These are phyloP conservation scores for Tangara arthus DNA, from an alignment of 2,797 vertebrate genomes.

Conservation along the genomic window DNA sequence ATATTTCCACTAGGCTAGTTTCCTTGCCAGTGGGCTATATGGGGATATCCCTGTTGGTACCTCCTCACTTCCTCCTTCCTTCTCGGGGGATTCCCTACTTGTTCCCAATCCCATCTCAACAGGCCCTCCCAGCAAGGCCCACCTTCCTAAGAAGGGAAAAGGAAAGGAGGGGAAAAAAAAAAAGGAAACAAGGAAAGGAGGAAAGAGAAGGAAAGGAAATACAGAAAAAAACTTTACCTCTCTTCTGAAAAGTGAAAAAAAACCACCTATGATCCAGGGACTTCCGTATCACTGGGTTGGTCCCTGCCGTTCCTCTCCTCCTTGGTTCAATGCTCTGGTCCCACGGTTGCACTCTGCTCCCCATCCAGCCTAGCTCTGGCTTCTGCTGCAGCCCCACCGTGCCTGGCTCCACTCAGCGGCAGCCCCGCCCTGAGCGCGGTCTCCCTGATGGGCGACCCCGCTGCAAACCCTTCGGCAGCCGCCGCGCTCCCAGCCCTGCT, in stretches of 20 bases:
- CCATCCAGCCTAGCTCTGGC: too few species aligned
- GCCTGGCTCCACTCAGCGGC: too few species aligned
- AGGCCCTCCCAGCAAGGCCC: background rate
- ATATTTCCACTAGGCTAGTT: too few species aligned
- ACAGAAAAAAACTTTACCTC: background rate
- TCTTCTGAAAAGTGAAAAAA: background rate
- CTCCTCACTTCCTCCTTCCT: too few species aligned
- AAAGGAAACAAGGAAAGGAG: background rate
- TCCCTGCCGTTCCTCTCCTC: background rate
- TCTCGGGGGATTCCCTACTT: background rate
- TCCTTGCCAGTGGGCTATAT: too few species aligned
- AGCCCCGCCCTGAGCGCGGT: too few species aligned
- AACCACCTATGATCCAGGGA: background rate
- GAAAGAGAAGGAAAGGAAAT: background rate
- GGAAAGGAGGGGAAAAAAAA: background rate
- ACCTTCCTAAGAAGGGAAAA: background rate
- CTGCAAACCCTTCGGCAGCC: background rate
- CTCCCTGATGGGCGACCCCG: too few species aligned
- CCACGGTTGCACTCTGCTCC: too few species aligned
- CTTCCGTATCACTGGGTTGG: background rate
- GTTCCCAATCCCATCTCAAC: background rate
- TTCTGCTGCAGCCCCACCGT: too few species aligned
- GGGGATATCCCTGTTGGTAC: too few species aligned
- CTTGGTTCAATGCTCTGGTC: background rate
- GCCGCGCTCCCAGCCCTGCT: background rate